A percentile compares a stretch with the other conserved stretches of the same genome.
phyloP scores from a whole-genome alignment of 2,888 invertebrate genomes.

The Cyaniris semiargus region DNA sequence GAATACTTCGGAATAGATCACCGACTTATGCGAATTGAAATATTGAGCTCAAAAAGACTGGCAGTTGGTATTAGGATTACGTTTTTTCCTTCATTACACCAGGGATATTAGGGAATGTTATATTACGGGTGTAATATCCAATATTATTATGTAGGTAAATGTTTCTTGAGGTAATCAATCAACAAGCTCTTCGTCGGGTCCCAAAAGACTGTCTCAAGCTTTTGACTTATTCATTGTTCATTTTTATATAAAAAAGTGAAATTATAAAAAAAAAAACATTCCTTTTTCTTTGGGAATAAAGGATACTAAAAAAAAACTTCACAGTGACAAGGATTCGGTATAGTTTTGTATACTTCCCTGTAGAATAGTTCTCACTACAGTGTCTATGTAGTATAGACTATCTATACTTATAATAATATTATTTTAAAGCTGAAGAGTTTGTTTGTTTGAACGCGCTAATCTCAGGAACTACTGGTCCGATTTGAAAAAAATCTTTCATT shows the following conservation, averaged over 20 bases:
- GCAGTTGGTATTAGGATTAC: background rate
- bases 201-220: background rate
- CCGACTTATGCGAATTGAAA: conserved; percentile 5
- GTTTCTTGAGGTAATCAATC: conserved; percentile 7
- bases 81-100: background rate
- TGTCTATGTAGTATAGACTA: no score
- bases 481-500: no score
- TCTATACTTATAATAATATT: no score
- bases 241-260: background rate
- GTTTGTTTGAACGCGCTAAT: no score
- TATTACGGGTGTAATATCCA: background rate
- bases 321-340: no score
- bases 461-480: no score
- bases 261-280: background rate
- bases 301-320: background rate
- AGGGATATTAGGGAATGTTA: background rate
- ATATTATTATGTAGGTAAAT: background rate
- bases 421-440: no score
- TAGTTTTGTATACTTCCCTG: no score
- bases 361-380: no score
- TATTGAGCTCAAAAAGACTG: background rate
- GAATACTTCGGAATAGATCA: conserved; percentile 11
- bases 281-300: background rate
- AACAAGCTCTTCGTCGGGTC: background rate
- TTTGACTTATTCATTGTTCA: background rate